These are phyloP conservation scores for Macrosteles quadrilineatus DNA, from an alignment of 1,140 invertebrate species.

Conservation along the genomic window DNA sequence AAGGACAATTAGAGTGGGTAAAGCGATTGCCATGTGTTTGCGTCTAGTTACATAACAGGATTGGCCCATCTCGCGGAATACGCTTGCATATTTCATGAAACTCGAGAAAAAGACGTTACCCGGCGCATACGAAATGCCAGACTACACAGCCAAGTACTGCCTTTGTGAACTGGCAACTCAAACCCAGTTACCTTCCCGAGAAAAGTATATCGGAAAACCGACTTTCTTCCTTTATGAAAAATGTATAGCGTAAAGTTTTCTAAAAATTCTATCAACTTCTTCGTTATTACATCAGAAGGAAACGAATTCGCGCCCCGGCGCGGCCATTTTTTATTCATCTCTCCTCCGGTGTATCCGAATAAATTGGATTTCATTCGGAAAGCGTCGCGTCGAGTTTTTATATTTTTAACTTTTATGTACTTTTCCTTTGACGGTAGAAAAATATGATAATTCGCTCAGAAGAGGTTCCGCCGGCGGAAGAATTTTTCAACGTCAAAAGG, in stretches of 20 bases:
- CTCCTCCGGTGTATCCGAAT: conserved; percentile 34
- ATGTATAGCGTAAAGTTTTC: conserved; percentile 43
- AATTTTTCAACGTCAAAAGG: no score
- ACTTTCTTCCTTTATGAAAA: conserved; percentile 41
- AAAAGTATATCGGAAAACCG: conserved; percentile 36
- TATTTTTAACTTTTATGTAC: conserved; percentile 40
- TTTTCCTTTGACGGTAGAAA: conserved; percentile 43
- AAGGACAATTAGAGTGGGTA: conserved; percentile 20
- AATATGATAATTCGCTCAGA: conserved; percentile 42
- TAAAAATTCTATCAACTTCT: conserved; percentile 43
- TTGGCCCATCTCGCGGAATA: conserved; percentile 25
- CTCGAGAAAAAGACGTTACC: conserved; percentile 29
- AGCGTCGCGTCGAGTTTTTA: conserved; percentile 33
- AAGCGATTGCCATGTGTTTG: conserved; percentile 23
- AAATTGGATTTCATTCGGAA: conserved; percentile 43
- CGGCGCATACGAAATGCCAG: conserved; percentile 26
- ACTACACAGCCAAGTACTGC: conserved; percentile 24
- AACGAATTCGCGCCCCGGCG: conserved; percentile 35
- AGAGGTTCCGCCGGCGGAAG: neutral
- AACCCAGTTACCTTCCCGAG: conserved; percentile 28
- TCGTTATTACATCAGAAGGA: conserved; percentile 42
- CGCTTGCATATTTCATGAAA: conserved; percentile 32
- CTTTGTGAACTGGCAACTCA: conserved; percentile 27
- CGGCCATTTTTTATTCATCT: conserved; percentile 31
- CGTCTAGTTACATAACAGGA: conserved; percentile 8